Evolutionary conservation across 2,888 invertebrate species (phyloP), one percentile per base, ranked within the genome.

Genomic region (Conistra vaccinii): DNA sequence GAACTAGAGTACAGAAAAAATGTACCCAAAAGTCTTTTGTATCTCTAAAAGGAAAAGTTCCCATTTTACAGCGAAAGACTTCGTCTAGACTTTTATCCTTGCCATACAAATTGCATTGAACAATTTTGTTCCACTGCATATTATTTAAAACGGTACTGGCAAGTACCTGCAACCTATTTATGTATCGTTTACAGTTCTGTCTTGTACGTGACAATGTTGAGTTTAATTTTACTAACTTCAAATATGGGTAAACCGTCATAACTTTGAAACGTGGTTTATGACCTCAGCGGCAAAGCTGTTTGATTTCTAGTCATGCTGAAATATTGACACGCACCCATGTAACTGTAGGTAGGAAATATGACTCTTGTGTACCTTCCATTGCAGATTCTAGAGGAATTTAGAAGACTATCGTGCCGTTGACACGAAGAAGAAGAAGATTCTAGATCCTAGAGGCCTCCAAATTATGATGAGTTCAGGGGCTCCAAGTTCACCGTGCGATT

Each of bases 141-240:
- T 67, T 61, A 61, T 61, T 60, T 39, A 39, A 58, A 75, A 78
- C 78, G 74, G 65, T 55, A 80, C 81, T 42, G 45, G 12, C 17
- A 29, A 48, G 29, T 23, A 70, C 23, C 23, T 39, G 51, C 45
- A 32, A 55, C 55, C 42, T 66, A 66, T 78, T 51, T 73, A 80
- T 39, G 74, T 60, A 73, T 26, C 51, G 39, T 78, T 73, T 48
- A 78, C 77, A 78, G 74, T 73, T 78, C 26, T n/a, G 63, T 65
- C 45, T 80, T 26, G 77, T 73, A 74, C 77, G 77, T 78, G 77
- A 78, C 77, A 78, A 80, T 65, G 77, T 78, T 78, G 53, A 32
- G 81, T 60, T 80, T 60, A 80, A 80, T 65, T 73, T 78, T 80
- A 73, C 74, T 55, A 55, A 78, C 81, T 81, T 78, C 74, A 73